Evolutionary conservation across 2,113 vertebrate genomes (phyloP).

Genomic region (Polypterus bichir): DNA sequence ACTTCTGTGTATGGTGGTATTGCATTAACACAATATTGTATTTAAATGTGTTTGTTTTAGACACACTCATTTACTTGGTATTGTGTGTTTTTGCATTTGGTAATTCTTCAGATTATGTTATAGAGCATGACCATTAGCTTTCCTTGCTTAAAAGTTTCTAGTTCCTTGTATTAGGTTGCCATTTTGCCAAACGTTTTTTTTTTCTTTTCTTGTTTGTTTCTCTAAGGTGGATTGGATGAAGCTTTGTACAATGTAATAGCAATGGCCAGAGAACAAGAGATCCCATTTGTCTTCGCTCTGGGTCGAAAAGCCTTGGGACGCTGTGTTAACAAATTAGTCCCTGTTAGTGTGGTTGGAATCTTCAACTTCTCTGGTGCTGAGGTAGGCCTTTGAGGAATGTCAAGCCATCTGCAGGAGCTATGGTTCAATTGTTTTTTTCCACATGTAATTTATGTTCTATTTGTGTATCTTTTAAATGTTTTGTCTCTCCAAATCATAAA

Average conservation of each 20-base stretch:
- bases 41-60: no score
- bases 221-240: conserved; percentile 84
- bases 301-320: conserved; percentile 90
- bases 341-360: conserved; percentile 94
- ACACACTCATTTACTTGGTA: no score
- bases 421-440: neutral
- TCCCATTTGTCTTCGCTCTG: conserved; percentile 92
- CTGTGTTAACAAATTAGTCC: conserved; percentile 94
- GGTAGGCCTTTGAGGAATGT: conserved; percentile 42
- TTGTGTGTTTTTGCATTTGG: no score
- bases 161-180: no score
- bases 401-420: neutral
- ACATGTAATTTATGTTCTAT: neutral
- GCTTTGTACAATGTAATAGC: conserved; percentile 93
- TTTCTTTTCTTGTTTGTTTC: conserved; percentile 16
- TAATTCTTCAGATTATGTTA: no score
- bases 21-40: no score
- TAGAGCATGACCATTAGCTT: no score
- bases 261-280: conserved; percentile 94
- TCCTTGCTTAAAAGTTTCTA: no score
- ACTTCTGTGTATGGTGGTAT: no score
- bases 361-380: conserved; percentile 93
- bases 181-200: no score
- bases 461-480: neutral
- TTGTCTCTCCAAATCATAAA: neutral